Evolutionary conservation across 2,113 vertebrate species (phyloP).

Genomic region (Lophotis ruficrista): DNA sequence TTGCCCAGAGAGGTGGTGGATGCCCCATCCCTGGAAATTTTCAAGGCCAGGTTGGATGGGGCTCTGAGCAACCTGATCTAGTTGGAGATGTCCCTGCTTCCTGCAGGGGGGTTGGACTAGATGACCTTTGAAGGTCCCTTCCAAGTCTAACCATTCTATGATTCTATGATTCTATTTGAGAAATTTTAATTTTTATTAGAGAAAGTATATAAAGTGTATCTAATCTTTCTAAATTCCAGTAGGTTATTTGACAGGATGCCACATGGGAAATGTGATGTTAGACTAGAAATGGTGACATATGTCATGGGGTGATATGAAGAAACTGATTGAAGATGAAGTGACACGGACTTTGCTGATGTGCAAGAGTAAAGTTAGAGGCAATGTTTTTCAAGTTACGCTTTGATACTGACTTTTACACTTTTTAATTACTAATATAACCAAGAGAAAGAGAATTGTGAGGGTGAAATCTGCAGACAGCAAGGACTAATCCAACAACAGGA

Average conservation of each 20-base stretch:
- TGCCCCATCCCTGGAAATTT: too few species aligned
- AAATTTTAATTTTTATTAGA: not conserved
- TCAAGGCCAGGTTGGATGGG: too few species aligned
- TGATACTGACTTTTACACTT: not conserved
- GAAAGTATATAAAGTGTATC: not conserved
- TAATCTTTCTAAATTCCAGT: not conserved
- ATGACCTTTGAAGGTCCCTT: too few species aligned
- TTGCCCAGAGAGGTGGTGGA: too few species aligned
- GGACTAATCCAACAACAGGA: not conserved
- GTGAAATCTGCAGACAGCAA: not conserved
- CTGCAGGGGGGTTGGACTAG: too few species aligned
- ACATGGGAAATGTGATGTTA: not conserved
- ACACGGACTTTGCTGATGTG: not conserved
- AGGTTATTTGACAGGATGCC: not conserved
- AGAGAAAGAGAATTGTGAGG: not conserved
- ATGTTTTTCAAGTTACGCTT: not conserved
- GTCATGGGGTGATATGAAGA: not conserved
- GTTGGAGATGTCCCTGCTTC: too few species aligned
- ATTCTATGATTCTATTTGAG: not conserved
- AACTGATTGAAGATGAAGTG: not conserved
- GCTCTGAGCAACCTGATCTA: too few species aligned
- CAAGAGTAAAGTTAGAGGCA: not conserved
- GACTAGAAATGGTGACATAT: not conserved
- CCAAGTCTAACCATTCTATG: too few species aligned
- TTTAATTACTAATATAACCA: not conserved